Evolutionary conservation across 2,797 vertebrate species (phyloP).

Genomic region (Aeoliscus strigatus): DNA sequence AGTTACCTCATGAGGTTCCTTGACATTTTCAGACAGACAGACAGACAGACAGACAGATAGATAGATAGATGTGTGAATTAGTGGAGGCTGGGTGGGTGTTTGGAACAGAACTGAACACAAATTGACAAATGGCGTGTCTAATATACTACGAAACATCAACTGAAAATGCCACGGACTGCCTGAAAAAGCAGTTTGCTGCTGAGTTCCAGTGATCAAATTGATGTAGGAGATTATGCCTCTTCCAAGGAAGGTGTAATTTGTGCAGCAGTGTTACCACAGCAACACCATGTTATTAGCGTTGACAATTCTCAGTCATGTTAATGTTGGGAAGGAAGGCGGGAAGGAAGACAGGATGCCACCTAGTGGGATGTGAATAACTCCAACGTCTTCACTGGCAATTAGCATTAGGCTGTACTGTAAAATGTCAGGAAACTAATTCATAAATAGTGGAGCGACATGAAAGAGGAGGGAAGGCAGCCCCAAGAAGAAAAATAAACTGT

Average conservation of each 20-base stretch:
- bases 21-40: too few relatives aligned
- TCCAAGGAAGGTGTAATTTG: conserved; percentile 66
- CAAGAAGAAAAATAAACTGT: conserved; percentile 66
- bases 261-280: conserved; percentile 53
- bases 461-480: conserved; percentile 68
- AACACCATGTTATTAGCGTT: conserved; percentile 65
- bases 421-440: conserved; percentile 70
- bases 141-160: conserved; percentile 70
- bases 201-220: conserved; percentile 50
- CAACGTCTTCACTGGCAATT: conserved; percentile 69
- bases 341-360: conserved; percentile 63
- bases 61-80: too few relatives aligned
- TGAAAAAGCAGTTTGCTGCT: conserved; percentile 37
- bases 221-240: conserved; percentile 58
- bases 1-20: too few relatives aligned
- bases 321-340: conserved; percentile 48
- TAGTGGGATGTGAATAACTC: conserved; percentile 67
- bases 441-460: conserved; percentile 69
- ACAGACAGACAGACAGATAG: too few relatives aligned
- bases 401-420: conserved; percentile 65
- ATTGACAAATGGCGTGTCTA: conserved; percentile 63
- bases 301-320: conserved; percentile 66
- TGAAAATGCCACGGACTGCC: conserved; percentile 62
- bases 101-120: conserved; percentile 61
- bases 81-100: conserved; percentile 50